Percentiles rank a stretch among this genome's conserved stretches.
These are phyloP conservation scores for Apteryx owenii DNA, from an alignment of 2,113 vertebrate genomes.

Conservation along the genomic window DNA sequence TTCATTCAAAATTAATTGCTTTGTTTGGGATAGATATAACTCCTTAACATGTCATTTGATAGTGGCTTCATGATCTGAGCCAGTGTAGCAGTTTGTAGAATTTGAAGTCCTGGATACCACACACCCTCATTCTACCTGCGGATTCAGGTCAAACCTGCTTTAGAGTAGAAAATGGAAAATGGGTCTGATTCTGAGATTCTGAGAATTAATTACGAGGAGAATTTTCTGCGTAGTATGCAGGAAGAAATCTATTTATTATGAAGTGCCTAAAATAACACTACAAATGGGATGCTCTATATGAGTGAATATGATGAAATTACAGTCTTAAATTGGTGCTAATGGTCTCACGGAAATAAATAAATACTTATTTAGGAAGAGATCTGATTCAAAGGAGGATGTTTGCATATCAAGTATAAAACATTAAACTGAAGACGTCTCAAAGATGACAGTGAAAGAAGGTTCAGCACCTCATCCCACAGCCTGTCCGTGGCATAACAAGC, in stretches of 20 bases:
- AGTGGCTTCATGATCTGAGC: background rate
- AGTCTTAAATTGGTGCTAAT: background rate
- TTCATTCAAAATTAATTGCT: background rate
- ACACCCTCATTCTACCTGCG: background rate
- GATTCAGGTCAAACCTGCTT: background rate
- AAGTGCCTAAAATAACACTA: background rate
- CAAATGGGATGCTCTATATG: background rate
- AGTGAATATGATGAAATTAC: background rate
- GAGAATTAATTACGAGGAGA: background rate
- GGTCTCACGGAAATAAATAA: background rate
- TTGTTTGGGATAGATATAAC: background rate
- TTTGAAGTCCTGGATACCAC: background rate
- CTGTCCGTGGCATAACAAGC: rapidly evolving
- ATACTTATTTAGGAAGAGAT: background rate
- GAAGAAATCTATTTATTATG: background rate
- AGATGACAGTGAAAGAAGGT: background rate
- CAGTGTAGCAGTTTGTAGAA: background rate
- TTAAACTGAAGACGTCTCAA: background rate
- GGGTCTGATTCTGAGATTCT: background rate
- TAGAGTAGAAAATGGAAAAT: background rate
- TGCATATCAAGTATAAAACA: background rate
- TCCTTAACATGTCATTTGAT: background rate
- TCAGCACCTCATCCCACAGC: background rate
- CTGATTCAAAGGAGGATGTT: background rate
- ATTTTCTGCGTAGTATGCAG: background rate